These are phyloP conservation scores for Bombus superbus DNA, from an alignment of 1,140 invertebrate species.

Conservation along the genomic window DNA sequence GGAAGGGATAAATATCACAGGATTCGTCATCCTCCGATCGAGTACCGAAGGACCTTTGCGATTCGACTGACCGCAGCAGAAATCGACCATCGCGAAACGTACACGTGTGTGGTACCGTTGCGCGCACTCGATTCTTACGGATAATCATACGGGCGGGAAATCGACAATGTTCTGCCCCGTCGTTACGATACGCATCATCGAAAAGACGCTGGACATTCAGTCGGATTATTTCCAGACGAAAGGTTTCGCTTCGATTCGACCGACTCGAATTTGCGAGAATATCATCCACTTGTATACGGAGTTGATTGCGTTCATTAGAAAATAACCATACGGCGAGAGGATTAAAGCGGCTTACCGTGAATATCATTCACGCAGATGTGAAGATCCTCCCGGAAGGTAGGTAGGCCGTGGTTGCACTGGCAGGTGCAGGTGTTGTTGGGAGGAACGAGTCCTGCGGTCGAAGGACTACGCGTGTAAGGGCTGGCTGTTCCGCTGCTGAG, in stretches of 20 bases:
- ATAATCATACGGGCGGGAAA: not conserved
- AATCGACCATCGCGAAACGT: not conserved
- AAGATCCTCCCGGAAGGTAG: constrained; percentile 88
- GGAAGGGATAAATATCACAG: not conserved
- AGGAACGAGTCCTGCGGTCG: constrained; percentile 48
- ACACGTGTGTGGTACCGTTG: constrained; percentile 19
- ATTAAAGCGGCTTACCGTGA: constrained; percentile 83
- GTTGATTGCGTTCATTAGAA: not conserved
- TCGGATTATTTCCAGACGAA: not conserved
- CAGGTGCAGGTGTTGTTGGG: constrained; percentile 83
- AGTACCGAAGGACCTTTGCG: not conserved
- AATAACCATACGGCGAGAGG: not conserved
- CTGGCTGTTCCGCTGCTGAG: constrained; percentile 82
- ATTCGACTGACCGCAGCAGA: not conserved
- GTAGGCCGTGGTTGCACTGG: constrained; percentile 85
- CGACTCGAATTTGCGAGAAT: not conserved
- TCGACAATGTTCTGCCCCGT: not conserved
- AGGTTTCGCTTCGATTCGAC: not conserved
- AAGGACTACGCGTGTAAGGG: constrained; percentile 66
- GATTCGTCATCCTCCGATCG: constrained; percentile 8
- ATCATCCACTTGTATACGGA: not conserved
- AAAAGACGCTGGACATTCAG: not conserved
- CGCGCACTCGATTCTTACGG: not conserved
- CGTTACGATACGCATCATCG: not conserved
- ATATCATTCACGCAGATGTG: constrained; percentile 88